Conservation (phyloP, 2,113 vertebrate genomes). For the Leptobrachium ailaonicum region DNA sequence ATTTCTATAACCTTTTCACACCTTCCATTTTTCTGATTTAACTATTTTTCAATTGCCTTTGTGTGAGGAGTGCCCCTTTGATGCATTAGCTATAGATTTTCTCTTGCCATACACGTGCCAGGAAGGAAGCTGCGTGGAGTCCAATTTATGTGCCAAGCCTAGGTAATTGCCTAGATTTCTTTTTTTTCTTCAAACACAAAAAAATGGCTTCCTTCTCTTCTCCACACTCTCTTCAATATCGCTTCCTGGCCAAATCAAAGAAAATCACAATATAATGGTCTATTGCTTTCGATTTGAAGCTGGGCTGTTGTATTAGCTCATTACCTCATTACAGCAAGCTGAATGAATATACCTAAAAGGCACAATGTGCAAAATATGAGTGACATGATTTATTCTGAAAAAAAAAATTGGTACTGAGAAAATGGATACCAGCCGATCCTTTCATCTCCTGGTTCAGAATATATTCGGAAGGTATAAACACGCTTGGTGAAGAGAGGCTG, state of each 20-base stretch:
- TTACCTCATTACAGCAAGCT: conserved; percentile 29
- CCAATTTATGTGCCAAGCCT: conserved; percentile 25
- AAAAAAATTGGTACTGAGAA: neutral
- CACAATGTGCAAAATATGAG: neutral
- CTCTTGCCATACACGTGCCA: conserved; percentile 1
- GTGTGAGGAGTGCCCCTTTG: too few species aligned
- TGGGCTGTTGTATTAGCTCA: conserved; percentile 19
- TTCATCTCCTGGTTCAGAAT: conserved; percentile 29
- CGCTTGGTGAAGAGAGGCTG: conserved; percentile 18
- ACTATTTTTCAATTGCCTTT: too few species aligned
- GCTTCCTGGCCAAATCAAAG: conserved; percentile 19
- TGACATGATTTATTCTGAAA: conserved; percentile 21
- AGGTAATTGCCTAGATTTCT: conserved; percentile 37
- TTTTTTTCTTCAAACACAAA: conserved; percentile 24
- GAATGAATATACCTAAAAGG: conserved; percentile 16
- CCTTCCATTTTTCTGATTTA: too few species aligned
- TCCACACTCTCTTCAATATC: conserved; percentile 8
- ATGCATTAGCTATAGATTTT: too few species aligned
- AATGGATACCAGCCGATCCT: conserved; percentile 1
- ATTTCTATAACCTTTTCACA: too few species aligned
- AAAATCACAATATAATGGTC: conserved; percentile 32
- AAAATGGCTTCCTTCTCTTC: conserved; percentile 1
- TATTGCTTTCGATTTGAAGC: conserved; percentile 16
- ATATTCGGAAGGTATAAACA: conserved; percentile 29
- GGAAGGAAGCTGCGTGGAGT: conserved; percentile 16